Evolutionary conservation across 1,140 invertebrate species (phyloP).

Genomic region (Papilio dardanus): DNA sequence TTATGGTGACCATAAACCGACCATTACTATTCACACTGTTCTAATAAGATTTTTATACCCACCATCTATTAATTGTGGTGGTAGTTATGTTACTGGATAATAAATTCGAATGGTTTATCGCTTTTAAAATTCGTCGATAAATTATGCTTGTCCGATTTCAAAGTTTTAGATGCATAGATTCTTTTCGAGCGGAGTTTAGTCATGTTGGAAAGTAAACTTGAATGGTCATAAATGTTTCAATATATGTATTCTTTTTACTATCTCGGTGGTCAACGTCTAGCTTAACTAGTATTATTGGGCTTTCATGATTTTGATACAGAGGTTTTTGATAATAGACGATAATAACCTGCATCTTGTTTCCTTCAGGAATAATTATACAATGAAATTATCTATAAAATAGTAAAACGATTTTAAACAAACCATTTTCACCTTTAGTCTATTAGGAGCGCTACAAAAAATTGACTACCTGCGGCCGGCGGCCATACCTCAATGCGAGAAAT

Average conservation of each 20-base stretch:
- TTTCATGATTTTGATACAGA: not conserved
- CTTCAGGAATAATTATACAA: not conserved
- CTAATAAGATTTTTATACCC: conserved; percentile 69
- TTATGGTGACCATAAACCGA: conserved; percentile 63
- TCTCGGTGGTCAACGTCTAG: not conserved
- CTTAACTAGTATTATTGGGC: not conserved
- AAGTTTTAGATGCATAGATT: conserved; percentile 39
- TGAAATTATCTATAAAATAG: conserved; percentile 1
- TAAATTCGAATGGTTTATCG: conserved; percentile 65
- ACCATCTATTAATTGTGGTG: conserved; percentile 64
- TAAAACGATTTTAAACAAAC: conserved; percentile 9
- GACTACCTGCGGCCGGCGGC: conserved; percentile 56
- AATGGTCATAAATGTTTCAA: conserved; percentile 32
- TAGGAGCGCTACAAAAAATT: conserved; percentile 46
- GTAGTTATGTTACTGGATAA: conserved; percentile 60
- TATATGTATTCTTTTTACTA: not conserved
- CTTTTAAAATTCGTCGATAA: conserved; percentile 45
- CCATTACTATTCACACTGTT: conserved; percentile 66
- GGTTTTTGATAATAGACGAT: not conserved
- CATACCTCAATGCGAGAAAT: conserved; percentile 64
- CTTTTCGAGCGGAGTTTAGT: conserved; percentile 20
- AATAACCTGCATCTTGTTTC: not conserved
- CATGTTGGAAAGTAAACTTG: conserved; percentile 20
- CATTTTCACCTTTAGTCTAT: conserved; percentile 27
- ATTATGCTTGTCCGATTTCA: conserved; percentile 46